Evolutionary conservation across 2,113 vertebrate genomes (phyloP).

Genomic region (Hippocampus zosterae): DNA sequence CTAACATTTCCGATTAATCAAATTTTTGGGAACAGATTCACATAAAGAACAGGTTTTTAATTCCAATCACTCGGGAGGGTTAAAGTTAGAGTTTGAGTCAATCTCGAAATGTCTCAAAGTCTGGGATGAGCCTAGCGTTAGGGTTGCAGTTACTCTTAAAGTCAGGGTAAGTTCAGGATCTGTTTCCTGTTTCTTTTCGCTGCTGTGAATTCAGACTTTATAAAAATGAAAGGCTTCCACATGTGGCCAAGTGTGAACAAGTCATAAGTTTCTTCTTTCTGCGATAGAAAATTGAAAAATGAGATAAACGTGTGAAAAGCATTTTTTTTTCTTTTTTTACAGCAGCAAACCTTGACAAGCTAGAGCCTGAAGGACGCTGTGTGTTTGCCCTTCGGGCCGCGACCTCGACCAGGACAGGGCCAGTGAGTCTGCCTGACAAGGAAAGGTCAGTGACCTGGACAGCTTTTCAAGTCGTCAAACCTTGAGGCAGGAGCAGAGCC

Average conservation of each 20-base stretch:
- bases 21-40: too few species aligned
- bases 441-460: neutral
- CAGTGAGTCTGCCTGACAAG: neutral
- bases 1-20: too few species aligned
- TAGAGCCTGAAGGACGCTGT: neutral
- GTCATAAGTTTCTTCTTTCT: neutral
- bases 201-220: neutral
- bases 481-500: neutral
- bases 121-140: too few species aligned
- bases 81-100: too few species aligned
- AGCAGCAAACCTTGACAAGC: neutral
- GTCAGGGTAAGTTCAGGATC: neutral
- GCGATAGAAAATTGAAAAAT: neutral
- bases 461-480: neutral
- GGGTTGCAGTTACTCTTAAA: too few species aligned
- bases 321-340: neutral
- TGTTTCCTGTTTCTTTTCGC: neutral
- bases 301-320: neutral
- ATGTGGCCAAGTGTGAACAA: neutral
- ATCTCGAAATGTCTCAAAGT: too few species aligned
- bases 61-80: too few species aligned
- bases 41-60: too few species aligned
- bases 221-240: neutral
- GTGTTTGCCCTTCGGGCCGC: neutral
- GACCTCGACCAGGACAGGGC: neutral